Evolutionary conservation across 2,113 vertebrate genomes (phyloP).

Genomic region (Phoxinus phoxinus): DNA sequence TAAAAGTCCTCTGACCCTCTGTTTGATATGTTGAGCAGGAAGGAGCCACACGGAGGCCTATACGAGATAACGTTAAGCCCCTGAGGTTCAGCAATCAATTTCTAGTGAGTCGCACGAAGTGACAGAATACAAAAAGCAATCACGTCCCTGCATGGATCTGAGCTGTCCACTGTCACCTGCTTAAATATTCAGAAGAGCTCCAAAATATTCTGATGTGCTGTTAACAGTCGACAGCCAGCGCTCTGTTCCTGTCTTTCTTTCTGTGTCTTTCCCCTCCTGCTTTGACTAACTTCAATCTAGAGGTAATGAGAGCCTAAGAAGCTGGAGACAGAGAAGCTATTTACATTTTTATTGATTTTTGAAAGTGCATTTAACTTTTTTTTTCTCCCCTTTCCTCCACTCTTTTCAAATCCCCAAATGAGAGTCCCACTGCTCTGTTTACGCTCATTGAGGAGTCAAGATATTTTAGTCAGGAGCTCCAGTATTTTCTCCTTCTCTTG

Average conservation of each 20-base stretch:
- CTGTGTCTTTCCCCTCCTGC: constrained; percentile 45
- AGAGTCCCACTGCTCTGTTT: constrained; percentile 60
- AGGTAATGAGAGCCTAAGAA: constrained; percentile 46
- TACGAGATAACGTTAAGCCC: constrained; percentile 35
- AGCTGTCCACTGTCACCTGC: constrained; percentile 65
- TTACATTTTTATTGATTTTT: constrained; percentile 61
- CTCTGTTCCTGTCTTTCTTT: constrained; percentile 45
- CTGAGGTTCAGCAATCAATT: constrained; percentile 54
- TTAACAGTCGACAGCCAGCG: constrained; percentile 62
- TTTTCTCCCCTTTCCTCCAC: not conserved
- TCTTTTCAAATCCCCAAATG: constrained; percentile 33
- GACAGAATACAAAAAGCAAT: constrained; percentile 75
- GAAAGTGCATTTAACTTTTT: constrained; percentile 54
- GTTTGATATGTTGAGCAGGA: constrained; percentile 59
- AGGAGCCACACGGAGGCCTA: constrained; percentile 6
- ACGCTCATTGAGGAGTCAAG: constrained; percentile 67
- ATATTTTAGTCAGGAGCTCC: constrained; percentile 70
- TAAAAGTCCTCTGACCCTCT: constrained; percentile 48
- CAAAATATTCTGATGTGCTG: constrained; percentile 60
- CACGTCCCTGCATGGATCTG: constrained; percentile 71
- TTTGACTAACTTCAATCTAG: constrained; percentile 53
- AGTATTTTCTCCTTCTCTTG: constrained; percentile 38
- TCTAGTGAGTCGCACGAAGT: constrained; percentile 26
- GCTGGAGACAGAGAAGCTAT: constrained; percentile 47
- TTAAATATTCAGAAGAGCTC: constrained; percentile 73